A percentile compares a stretch with the other conserved stretches of the same genome.
Evolutionary conservation across 2,113 vertebrate species (phyloP).

Genomic region (Cranoglanis bouderius): DNA sequence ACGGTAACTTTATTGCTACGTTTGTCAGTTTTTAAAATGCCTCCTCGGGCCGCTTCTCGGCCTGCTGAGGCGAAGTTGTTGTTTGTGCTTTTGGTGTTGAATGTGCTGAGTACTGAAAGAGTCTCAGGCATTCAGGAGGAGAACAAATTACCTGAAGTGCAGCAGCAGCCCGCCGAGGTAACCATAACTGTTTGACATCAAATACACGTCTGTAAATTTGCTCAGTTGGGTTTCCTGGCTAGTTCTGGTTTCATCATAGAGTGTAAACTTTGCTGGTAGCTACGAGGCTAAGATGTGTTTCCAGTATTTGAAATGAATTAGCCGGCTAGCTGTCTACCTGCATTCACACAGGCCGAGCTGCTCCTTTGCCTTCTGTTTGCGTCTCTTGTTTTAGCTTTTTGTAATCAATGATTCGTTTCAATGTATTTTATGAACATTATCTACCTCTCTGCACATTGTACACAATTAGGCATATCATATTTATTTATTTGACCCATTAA

Average conservation of each 20-base stretch:
- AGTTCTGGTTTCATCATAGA: neutral
- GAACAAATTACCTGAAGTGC: slow-evolving; percentile 60
- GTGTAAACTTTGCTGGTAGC: neutral
- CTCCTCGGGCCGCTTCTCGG: slow-evolving; percentile 54
- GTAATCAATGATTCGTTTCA: neutral
- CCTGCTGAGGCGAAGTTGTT: slow-evolving; percentile 53
- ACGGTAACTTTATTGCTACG: neutral
- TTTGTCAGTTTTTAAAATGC: slow-evolving; percentile 58
- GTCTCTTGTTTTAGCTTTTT: slow-evolving; percentile 41
- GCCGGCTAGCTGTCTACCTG: slow-evolving; percentile 35
- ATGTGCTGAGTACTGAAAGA: slow-evolving; percentile 58
- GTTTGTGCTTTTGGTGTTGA: slow-evolving; percentile 54
- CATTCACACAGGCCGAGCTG: neutral
- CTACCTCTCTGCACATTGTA: too few species aligned
- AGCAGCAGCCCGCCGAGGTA: slow-evolving; percentile 68
- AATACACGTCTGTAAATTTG: neutral
- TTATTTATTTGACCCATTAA: neutral
- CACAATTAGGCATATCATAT: neutral
- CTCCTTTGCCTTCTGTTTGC: neutral
- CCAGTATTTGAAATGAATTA: neutral
- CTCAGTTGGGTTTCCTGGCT: neutral
- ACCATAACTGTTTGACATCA: neutral
- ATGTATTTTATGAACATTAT: neutral
- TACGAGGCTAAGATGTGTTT: neutral
- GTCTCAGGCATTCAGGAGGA: slow-evolving; percentile 70